phyloP scores from a whole-genome alignment of 1,140 invertebrate genomes.

The Aphaenogaster floridana region DNA sequence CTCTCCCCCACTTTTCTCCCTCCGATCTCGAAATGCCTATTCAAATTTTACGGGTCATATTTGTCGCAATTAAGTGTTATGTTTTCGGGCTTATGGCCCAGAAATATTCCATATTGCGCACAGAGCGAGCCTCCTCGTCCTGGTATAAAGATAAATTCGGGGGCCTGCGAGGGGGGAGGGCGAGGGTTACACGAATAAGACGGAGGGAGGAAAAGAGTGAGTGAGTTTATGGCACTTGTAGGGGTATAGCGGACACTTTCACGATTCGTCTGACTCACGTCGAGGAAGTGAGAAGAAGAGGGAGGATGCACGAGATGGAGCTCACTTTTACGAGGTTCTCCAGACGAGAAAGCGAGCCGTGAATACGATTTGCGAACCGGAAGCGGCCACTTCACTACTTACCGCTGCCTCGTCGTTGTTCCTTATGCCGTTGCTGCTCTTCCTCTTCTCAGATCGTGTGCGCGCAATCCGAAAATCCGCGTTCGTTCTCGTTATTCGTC shows the following conservation, averaged over 20 bases:
- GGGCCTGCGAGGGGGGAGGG: constrained; percentile 50
- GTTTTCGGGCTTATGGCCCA: constrained; percentile 80
- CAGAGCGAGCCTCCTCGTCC: constrained; percentile 45
- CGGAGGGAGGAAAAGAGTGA: constrained; percentile 17
- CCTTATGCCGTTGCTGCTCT: constrained; percentile 70
- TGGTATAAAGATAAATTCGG: constrained; percentile 78
- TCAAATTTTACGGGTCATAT: constrained; percentile 86
- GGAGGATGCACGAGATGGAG: constrained; percentile 12
- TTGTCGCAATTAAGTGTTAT: constrained; percentile 86
- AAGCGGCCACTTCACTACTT: constrained; percentile 69
- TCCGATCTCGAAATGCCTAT: constrained; percentile 82
- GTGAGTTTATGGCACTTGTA: constrained; percentile 65
- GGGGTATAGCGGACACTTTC: constrained; percentile 56
- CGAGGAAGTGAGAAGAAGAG: constrained; percentile 29
- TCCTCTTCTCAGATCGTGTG: constrained; percentile 3
- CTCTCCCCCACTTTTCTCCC: not conserved
- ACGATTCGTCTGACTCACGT: constrained; percentile 79
- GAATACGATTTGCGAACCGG: constrained; percentile 77
- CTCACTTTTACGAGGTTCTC: constrained; percentile 78
- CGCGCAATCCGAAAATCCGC: constrained; percentile 44
- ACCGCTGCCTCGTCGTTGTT: constrained; percentile 67
- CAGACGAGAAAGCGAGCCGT: constrained; percentile 51
- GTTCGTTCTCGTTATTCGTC: constrained; percentile 61
- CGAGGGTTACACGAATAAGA: constrained; percentile 57
- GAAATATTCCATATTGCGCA: constrained; percentile 82